A percentile compares a stretch with the other conserved stretches of the same genome.
Conservation (phyloP, 2,888 invertebrate genomes). For the Troilus luridus region DNA sequence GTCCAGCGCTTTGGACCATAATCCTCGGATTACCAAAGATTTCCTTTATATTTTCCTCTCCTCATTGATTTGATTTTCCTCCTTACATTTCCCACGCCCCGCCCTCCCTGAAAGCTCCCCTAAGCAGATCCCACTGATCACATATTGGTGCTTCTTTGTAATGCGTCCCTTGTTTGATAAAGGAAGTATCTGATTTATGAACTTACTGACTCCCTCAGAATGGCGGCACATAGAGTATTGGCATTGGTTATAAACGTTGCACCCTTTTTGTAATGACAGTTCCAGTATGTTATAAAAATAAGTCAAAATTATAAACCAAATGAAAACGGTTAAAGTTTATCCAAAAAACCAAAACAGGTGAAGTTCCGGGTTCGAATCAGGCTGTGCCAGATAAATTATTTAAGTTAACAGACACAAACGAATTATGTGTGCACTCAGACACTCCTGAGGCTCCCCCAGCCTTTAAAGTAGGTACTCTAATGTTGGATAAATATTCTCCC, state of each 20-base stretch:
- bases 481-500: no score
- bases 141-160: constrained; percentile 1
- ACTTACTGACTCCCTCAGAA: not conserved
- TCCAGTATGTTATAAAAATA: no score
- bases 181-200: not conserved
- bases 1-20: not conserved
- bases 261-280: no score
- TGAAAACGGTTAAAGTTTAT: no score
- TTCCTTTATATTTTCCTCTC: constrained; percentile 8
- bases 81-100: constrained; percentile 9
- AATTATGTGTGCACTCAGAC: no score
- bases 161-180: not conserved
- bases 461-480: no score
- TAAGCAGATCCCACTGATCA: constrained; percentile 12
- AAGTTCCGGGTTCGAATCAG: no score
- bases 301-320: no score
- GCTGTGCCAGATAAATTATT: no score
- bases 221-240: not conserved
- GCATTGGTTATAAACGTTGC: not conserved
- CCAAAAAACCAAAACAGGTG: no score
- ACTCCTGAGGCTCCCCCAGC: no score
- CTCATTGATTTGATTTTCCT: not conserved
- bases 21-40: not conserved
- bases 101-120: not conserved
- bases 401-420: no score